A percentile compares a stretch with the other conserved stretches of the same genome.
Evolutionary conservation across 1,140 invertebrate genomes (phyloP).

Genomic region (Helicoverpa armigera): DNA sequence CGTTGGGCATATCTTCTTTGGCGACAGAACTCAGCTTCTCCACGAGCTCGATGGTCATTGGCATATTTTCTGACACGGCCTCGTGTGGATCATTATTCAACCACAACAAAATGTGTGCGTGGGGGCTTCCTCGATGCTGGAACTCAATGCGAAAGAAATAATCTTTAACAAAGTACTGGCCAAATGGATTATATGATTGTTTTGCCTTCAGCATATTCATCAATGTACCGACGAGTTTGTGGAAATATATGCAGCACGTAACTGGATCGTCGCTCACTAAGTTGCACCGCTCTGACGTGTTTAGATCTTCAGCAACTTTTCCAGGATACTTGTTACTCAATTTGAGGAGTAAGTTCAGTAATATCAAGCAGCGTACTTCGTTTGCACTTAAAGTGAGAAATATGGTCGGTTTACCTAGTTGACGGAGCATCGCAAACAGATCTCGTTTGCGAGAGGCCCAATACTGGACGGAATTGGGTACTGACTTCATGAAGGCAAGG

Average conservation of each 20-base stretch:
- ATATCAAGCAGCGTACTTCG: constrained; percentile 62
- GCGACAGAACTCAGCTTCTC: constrained; percentile 64
- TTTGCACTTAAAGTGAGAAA: constrained; percentile 68
- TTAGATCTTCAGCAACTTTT: constrained; percentile 62
- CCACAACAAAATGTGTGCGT: constrained; percentile 72
- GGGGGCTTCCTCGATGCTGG: constrained; percentile 70
- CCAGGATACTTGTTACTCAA: constrained; percentile 65
- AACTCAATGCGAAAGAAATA: constrained; percentile 71
- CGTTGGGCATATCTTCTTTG: too few relatives aligned
- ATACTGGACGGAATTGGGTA: constrained; percentile 66
- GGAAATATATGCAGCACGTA: constrained; percentile 67
- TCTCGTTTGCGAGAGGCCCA: constrained; percentile 69
- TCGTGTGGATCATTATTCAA: constrained; percentile 68
- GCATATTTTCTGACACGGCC: constrained; percentile 70
- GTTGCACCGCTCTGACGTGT: constrained; percentile 59
- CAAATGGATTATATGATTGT: constrained; percentile 67
- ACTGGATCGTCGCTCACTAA: constrained; percentile 67
- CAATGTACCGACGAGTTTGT: constrained; percentile 62
- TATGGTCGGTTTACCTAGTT: constrained; percentile 68
- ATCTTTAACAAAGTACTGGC: constrained; percentile 63
- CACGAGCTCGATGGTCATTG: constrained; percentile 66
- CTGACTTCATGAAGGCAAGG: constrained; percentile 63
- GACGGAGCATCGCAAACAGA: constrained; percentile 67
- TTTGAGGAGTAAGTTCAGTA: constrained; percentile 64
- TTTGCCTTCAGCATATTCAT: constrained; percentile 69